phyloP scores from a whole-genome alignment of 2,888 invertebrate species.

The Ormyrus rosae region DNA sequence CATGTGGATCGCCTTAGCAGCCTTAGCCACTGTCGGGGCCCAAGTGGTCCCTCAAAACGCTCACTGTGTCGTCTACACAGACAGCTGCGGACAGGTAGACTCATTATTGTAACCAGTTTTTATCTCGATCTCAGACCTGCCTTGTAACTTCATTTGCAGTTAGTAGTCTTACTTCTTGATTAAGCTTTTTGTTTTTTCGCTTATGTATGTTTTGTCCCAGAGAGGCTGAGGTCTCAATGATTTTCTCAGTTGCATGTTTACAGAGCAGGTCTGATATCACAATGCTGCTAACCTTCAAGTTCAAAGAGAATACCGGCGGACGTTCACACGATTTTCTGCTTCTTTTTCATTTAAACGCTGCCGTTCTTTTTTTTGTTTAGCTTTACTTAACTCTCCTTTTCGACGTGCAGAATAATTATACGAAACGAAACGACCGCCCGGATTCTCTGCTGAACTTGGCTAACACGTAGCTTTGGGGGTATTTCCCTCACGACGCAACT shows the following conservation, averaged over 20 bases:
- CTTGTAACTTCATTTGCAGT: slow-evolving; percentile 59
- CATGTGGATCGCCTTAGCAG: slow-evolving; percentile 78
- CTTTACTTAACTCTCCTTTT: not conserved
- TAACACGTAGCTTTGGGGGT: slow-evolving; percentile 76
- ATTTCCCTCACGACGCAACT: slow-evolving; percentile 75
- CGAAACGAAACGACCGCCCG: slow-evolving; percentile 44
- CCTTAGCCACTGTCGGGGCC: slow-evolving; percentile 81
- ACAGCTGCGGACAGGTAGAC: slow-evolving; percentile 95
- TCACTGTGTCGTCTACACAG: slow-evolving; percentile 96
- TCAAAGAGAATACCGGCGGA: slow-evolving; percentile 64
- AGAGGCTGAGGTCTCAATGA: slow-evolving; percentile 25
- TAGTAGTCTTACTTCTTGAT: slow-evolving; percentile 25
- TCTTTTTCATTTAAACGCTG: not conserved
- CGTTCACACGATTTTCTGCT: slow-evolving; percentile 12
- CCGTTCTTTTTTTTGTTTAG: not conserved
- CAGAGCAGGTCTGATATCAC: slow-evolving; percentile 70
- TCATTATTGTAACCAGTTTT: slow-evolving; percentile 77
- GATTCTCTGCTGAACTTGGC: slow-evolving; percentile 71
- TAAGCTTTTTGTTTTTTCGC: slow-evolving; percentile 30
- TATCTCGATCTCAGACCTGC: slow-evolving; percentile 72
- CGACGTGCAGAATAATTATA: not conserved
- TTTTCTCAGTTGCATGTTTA: slow-evolving; percentile 34
- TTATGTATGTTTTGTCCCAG: slow-evolving; percentile 28
- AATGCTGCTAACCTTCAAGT: slow-evolving; percentile 75
- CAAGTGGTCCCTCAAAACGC: slow-evolving; percentile 88